A percentile compares a stretch with the other conserved stretches of the same genome.
Conservation (phyloP, 2,888 invertebrate species). For the Eupithecia subfuscata region DNA sequence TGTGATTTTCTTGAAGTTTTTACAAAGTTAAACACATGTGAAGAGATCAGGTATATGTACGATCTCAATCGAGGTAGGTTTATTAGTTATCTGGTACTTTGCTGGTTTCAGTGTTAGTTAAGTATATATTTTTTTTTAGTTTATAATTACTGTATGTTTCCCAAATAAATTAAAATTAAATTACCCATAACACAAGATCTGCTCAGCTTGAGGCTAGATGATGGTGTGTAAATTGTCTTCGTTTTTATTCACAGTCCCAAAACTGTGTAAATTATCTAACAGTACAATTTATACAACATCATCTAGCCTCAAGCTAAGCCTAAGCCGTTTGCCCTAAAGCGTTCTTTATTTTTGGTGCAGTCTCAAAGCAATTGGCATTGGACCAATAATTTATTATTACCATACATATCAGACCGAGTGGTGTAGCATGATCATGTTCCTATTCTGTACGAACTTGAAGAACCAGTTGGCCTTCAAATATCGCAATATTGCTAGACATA, state of each 20-base stretch:
- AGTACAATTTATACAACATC: no score
- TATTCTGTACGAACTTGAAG: background rate
- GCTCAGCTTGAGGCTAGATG: background rate
- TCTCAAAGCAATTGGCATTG: background rate
- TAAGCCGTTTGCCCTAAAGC: background rate
- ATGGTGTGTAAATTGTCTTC: background rate
- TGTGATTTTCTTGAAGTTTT: background rate
- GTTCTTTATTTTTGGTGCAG: background rate
- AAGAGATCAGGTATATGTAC: background rate
- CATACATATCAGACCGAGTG: background rate
- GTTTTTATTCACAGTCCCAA: background rate
- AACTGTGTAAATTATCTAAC: no score
- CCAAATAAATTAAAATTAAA: no score
- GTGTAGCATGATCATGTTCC: background rate
- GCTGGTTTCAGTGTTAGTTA: no score
- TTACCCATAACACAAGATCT: background rate
- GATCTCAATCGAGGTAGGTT: background rate
- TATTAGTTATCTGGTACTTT: background rate
- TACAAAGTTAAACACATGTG: background rate
- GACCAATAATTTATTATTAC: background rate
- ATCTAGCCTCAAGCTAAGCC: no score
- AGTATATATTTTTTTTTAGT: no score
- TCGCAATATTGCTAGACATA: background rate
- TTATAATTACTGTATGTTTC: no score
- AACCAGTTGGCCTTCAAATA: conserved; percentile 1